Conservation (phyloP, 2,888 invertebrate species). For the Nyleta sp. region DNA sequence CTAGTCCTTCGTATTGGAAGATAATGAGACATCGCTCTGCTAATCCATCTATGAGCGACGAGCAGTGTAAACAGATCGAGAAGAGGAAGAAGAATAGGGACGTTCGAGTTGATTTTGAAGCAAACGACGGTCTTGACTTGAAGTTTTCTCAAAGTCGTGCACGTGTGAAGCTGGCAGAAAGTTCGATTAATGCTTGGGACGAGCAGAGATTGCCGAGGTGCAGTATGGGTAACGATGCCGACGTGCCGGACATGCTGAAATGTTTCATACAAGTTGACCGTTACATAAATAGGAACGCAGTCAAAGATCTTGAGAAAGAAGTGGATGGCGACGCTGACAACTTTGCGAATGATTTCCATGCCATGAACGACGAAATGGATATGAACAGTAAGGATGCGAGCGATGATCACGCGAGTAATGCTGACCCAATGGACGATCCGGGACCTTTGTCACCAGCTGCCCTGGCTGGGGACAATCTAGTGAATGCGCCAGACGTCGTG, state of each 20-base stretch:
- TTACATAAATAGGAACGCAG: too few species aligned
- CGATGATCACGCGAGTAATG: too few species aligned
- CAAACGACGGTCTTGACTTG: background rate
- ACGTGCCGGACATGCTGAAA: slow-evolving; percentile 9
- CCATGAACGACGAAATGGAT: too few species aligned
- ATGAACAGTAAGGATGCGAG: too few species aligned
- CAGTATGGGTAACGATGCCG: background rate
- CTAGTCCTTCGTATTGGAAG: slow-evolving; percentile 93
- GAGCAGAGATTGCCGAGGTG: slow-evolving; percentile 12
- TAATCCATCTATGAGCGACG: too few species aligned
- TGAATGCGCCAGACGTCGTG: slow-evolving; percentile 87
- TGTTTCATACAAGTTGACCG: too few species aligned
- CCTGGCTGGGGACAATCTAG: slow-evolving; percentile 84
- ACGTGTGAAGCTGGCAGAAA: slow-evolving; percentile 18
- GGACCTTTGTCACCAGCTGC: too few species aligned
- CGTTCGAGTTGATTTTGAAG: slow-evolving; percentile 51
- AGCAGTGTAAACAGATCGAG: background rate
- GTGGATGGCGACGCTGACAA: too few species aligned
- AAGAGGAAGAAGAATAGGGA: slow-evolving; percentile 67
- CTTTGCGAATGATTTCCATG: too few species aligned
- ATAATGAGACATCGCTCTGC: slow-evolving; percentile 82
- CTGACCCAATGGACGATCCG: too few species aligned
- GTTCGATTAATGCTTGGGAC: slow-evolving; percentile 36
- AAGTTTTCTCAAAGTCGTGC: slow-evolving; percentile 6
- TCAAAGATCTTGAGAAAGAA: too few species aligned